These are phyloP conservation scores for Pristionchus fissidentatus DNA, from an alignment of 2,888 invertebrate species.

Conservation along the genomic window DNA sequence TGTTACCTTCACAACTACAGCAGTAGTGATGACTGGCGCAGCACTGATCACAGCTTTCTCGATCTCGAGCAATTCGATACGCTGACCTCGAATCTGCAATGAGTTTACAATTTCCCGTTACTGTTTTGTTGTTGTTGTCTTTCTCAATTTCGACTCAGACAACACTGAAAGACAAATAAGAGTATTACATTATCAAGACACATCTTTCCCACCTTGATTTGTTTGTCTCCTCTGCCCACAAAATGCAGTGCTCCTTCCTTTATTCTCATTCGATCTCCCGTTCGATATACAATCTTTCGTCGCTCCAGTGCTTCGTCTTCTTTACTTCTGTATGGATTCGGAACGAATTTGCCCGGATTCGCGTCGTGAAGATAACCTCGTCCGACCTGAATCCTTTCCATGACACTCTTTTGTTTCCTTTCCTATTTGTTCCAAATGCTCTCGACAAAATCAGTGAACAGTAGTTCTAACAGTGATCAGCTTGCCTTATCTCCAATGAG, in stretches of 20 bases:
- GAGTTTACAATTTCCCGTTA: too few species aligned
- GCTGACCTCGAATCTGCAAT: constrained; percentile 56
- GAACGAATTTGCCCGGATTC: constrained; percentile 14
- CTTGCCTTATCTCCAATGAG: constrained; percentile 44
- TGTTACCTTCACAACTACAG: constrained; percentile 11
- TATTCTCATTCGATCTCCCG: constrained; percentile 53
- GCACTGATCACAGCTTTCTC: constrained; percentile 49
- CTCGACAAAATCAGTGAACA: not conserved
- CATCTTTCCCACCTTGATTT: constrained; percentile 55
- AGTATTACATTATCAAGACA: not conserved
- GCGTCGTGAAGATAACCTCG: constrained; percentile 53
- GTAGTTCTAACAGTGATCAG: not conserved
- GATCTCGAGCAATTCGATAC: constrained; percentile 53
- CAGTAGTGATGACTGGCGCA: not conserved
- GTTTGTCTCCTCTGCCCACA: constrained; percentile 64
- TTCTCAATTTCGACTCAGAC: not conserved
- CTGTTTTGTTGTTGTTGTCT: too few species aligned
- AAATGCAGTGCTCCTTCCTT: constrained; percentile 50
- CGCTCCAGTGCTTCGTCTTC: constrained; percentile 43
- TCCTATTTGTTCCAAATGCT: not conserved
- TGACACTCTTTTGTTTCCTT: not conserved
- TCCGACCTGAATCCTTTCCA: constrained; percentile 44
- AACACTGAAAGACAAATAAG: not conserved
- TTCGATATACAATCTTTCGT: constrained; percentile 45
- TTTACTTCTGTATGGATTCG: not conserved